phyloP scores from a whole-genome alignment of 2,888 invertebrate genomes.

The Anagyrus pseudococci region DNA sequence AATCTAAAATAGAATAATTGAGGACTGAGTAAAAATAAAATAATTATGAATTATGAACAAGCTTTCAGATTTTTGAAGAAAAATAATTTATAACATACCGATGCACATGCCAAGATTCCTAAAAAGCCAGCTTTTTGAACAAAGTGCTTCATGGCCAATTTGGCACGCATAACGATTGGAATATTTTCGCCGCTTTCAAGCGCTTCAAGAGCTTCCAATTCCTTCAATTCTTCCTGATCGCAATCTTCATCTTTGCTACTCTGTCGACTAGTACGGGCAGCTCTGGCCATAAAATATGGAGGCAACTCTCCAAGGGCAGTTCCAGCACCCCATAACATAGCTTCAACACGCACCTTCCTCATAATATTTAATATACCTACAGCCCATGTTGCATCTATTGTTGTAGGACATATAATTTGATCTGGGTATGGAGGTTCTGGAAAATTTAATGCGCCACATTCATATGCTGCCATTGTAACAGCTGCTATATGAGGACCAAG shows the following conservation, averaged over 20 bases:
- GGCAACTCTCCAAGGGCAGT: conserved; percentile 99
- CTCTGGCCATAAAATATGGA: conserved; percentile 99
- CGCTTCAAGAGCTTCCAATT: conserved; percentile 75
- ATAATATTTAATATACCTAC: conserved; percentile 93
- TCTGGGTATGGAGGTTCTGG: conserved; percentile 98
- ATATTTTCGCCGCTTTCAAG: conserved; percentile 68
- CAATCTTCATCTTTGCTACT: conserved; percentile 64
- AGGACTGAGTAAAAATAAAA: neutral
- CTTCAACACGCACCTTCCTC: conserved; percentile 93
- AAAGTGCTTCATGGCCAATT: conserved; percentile 84
- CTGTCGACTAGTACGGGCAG: conserved; percentile 71
- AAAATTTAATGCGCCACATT: conserved; percentile 93
- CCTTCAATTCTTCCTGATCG: conserved; percentile 74
- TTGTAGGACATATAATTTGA: conserved; percentile 93
- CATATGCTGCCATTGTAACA: conserved; percentile 97
- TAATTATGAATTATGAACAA: too few relatives aligned
- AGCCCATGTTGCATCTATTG: conserved; percentile 67
- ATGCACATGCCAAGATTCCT: conserved; percentile 95
- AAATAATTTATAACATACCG: conserved; percentile 70
- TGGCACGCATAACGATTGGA: conserved; percentile 77
- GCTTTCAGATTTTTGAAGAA: too few relatives aligned
- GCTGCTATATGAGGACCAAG: conserved; percentile 99
- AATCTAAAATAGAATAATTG: conserved; percentile 68
- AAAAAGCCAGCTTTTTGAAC: conserved; percentile 95
- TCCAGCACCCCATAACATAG: conserved; percentile 97